Conservation (phyloP, 1,140 invertebrate genomes). For the Philaenus spumarius region DNA sequence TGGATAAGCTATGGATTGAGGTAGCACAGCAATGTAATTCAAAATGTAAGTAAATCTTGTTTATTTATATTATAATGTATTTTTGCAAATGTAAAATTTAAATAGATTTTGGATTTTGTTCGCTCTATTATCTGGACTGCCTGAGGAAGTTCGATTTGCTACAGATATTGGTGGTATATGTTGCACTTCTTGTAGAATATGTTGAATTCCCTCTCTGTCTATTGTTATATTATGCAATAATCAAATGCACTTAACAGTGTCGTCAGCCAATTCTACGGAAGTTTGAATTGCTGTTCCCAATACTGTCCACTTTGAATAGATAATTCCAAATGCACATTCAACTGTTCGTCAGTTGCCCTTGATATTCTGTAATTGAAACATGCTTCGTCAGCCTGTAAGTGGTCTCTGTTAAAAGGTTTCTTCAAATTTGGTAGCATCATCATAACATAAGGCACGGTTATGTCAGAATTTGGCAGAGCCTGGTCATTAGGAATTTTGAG, state of each 20-base stretch:
- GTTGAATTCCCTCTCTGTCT: no score
- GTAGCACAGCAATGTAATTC: no score
- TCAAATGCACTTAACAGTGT: no score
- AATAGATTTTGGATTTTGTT: not conserved
- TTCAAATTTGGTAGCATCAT: slow-evolving; percentile 34
- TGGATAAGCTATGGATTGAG: no score
- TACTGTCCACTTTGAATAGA: slow-evolving; percentile 43
- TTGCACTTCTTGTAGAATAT: not conserved
- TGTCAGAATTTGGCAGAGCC: slow-evolving; percentile 5
- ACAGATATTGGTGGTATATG: not conserved
- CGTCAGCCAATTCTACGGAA: slow-evolving; percentile 3
- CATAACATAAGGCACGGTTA: slow-evolving; percentile 12
- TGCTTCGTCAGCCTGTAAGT: slow-evolving; percentile 32
- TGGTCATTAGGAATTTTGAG: slow-evolving; percentile 8
- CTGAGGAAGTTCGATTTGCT: not conserved
- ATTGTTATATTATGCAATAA: no score
- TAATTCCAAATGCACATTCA: no score
- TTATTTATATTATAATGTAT: not conserved
- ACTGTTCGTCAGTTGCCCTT: slow-evolving; percentile 37
- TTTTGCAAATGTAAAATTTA: slow-evolving; percentile 1
- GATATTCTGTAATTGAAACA: slow-evolving; percentile 39
- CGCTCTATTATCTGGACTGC: no score
- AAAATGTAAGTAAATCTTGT: slow-evolving; percentile 1
- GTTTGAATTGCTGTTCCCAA: no score
- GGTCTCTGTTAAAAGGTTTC: slow-evolving; percentile 40